These are phyloP conservation scores for Theocolax elegans DNA, from an alignment of 1,140 invertebrate genomes.

Conservation along the genomic window DNA sequence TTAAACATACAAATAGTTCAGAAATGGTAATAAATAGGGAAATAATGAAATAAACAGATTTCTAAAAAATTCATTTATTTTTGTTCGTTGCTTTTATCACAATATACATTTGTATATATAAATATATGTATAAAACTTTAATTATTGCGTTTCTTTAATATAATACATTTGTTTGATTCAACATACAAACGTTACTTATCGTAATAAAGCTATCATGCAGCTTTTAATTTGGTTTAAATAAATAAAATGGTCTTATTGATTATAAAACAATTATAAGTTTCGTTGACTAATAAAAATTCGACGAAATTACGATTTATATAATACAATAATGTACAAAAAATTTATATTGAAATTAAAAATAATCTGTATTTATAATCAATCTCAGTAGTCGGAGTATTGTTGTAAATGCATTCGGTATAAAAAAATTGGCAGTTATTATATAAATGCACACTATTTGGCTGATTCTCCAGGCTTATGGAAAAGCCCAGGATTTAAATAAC, in stretches of 20 bases:
- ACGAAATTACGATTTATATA: too few species aligned
- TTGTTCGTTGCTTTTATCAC: slow-evolving; percentile 17
- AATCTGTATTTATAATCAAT: too few species aligned
- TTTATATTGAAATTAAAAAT: too few species aligned
- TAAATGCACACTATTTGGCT: slow-evolving; percentile 23
- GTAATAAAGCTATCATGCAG: not conserved
- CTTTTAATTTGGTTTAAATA: slow-evolving; percentile 13
- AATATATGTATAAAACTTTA: slow-evolving; percentile 5
- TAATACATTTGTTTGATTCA: not conserved
- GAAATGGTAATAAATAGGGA: too few species aligned
- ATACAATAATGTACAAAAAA: too few species aligned
- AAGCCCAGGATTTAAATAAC: slow-evolving; percentile 74
- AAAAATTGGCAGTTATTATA: slow-evolving; percentile 23
- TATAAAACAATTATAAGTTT: too few species aligned
- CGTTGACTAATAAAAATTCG: too few species aligned
- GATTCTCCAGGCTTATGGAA: slow-evolving; percentile 43
- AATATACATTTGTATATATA: slow-evolving; percentile 18
- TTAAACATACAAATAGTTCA: too few species aligned
- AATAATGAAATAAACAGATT: too few species aligned
- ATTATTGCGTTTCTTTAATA: slow-evolving; percentile 11
- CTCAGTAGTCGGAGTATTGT: too few species aligned
- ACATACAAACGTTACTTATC: not conserved
- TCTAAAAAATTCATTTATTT: slow-evolving; percentile 1
- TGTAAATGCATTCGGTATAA: too few species aligned
- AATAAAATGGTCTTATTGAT: too few species aligned